Percentiles rank a stretch among this genome's conserved stretches.
Conservation (phyloP, 2,113 vertebrate genomes). For the Ia io region DNA sequence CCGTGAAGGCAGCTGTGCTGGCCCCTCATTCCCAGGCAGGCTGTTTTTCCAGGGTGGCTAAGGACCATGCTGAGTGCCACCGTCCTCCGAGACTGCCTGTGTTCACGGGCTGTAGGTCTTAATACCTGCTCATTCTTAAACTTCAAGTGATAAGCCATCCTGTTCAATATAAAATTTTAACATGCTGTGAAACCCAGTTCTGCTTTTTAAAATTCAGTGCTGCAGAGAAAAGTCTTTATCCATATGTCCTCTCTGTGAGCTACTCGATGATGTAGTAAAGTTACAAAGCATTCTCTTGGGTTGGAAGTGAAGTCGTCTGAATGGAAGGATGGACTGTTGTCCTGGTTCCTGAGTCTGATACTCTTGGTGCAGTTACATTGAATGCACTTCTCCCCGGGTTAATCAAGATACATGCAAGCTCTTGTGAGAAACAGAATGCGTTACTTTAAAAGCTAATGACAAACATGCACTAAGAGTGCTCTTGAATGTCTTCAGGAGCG, state of each 20-base stretch:
- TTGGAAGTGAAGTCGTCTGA: background rate
- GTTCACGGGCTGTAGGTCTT: background rate
- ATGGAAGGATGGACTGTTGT: background rate
- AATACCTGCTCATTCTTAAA: background rate
- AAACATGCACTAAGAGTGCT: background rate
- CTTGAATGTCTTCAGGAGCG: slow-evolving; percentile 86
- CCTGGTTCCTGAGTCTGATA: background rate
- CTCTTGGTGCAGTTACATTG: background rate
- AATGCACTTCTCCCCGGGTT: slow-evolving; percentile 9
- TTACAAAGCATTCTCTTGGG: background rate
- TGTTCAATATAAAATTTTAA: background rate
- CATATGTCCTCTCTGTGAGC: background rate
- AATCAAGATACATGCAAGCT: background rate
- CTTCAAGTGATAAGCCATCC: background rate
- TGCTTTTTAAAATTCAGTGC: background rate
- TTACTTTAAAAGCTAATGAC: background rate
- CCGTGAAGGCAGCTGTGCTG: background rate
- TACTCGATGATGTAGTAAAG: background rate
- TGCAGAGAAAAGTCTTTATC: background rate
- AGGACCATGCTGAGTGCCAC: too few species aligned
- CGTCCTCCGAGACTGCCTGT: background rate
- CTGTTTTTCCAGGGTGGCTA: background rate
- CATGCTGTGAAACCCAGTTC: background rate
- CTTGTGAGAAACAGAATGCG: background rate
- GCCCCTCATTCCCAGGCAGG: background rate